These are phyloP conservation scores for Neosalanx taihuensis DNA, from an alignment of 2,797 vertebrate species.

Conservation along the genomic window DNA sequence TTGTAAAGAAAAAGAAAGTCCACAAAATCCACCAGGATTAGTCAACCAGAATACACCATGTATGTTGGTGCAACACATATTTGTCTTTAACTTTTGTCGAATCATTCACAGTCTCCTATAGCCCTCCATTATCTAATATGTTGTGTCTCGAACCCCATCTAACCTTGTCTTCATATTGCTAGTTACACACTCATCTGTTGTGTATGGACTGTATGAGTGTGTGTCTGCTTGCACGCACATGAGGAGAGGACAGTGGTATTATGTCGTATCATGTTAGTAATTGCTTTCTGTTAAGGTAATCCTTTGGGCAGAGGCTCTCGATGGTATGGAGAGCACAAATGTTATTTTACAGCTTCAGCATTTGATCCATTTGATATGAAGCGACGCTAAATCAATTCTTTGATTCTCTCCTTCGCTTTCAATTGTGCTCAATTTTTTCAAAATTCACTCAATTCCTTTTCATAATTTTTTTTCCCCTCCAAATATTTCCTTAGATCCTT, in stretches of 20 bases:
- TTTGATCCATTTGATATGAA: neutral
- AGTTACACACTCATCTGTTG: neutral
- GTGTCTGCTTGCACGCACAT: neutral
- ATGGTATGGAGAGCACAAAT: neutral
- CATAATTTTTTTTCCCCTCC: too few relatives aligned
- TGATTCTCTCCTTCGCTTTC: too few relatives aligned
- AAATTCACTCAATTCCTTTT: too few relatives aligned
- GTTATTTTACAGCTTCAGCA: neutral
- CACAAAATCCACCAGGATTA: slow-evolving; percentile 39
- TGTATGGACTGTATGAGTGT: slow-evolving; percentile 11
- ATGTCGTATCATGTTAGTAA: neutral
- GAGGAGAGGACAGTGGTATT: neutral
- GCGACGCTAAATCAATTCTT: too few relatives aligned
- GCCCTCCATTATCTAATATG: too few relatives aligned
- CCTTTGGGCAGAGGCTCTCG: neutral
- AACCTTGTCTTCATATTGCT: too few relatives aligned
- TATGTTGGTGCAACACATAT: slow-evolving; percentile 14
- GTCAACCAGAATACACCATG: slow-evolving; percentile 31
- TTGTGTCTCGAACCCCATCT: too few relatives aligned
- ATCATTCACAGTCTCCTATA: too few relatives aligned
- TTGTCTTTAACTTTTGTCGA: too few relatives aligned
- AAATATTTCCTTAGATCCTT: too few relatives aligned
- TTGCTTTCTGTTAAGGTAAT: neutral
- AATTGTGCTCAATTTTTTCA: too few relatives aligned
- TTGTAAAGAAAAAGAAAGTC: slow-evolving; percentile 37